Evolutionary conservation across 1,140 invertebrate species (phyloP), one percentile per base, ranked within the genome.

Genomic region (Melipona quadrifasciata): DNA sequence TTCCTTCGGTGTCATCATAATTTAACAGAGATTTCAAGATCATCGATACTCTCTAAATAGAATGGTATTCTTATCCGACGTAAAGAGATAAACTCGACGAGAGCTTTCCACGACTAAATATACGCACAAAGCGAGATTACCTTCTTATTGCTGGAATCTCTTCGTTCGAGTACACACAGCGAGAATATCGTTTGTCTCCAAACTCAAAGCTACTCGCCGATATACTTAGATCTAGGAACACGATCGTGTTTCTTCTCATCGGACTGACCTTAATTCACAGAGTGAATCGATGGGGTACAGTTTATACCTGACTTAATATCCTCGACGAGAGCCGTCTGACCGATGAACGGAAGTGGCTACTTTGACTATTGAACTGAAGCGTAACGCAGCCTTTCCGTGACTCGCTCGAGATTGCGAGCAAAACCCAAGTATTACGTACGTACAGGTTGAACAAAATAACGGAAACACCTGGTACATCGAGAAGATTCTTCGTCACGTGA

Each of bases 241-340:
- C 21, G 27, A 47, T n/a, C 47, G 17, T n/a, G 24, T 51, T 51
- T 27, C 17, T 55, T 83, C 71, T 78, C 24, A 61, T 61, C n/a
- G n/a, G n/a, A n/a, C 58, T 61, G 58, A 61, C 58, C 58, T 61
- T 61, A 61, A 61, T 77, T 55, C 64, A 16, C 75, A 51, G n/a
- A n/a, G 47, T 67, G 76, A 82, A 85, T 85, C 80, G 87, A 88
- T 47, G 39, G 73, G 57, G 73, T 61, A 67, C 31, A 75, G 82
- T 85, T 85, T 79, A 85, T 85, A 89, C 82, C 78, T 85, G 78
- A 84, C 78, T 88, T 76, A 85, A 82, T 84, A 87, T 87, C 61
- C 31, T 55, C 21, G 64, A 16, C 51, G 34, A 61, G 34, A 73
- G 57, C 51, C 77, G 68, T 68, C 72, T 64, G 34, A 31, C 34